phyloP scores from a whole-genome alignment of 2,113 vertebrate genomes.

The Cariama cristata region DNA sequence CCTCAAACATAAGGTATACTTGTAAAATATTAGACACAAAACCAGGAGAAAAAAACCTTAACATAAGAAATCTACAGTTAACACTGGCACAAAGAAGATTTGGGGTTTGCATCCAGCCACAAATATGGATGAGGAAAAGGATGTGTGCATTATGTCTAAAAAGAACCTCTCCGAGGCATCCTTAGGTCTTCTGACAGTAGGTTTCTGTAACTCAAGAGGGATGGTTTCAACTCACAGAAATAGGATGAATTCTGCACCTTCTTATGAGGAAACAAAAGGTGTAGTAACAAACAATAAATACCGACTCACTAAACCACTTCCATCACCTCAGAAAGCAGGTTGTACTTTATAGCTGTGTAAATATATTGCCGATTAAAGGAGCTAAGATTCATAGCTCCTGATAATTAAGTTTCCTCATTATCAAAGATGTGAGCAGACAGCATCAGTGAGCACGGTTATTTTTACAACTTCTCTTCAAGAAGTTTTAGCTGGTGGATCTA shows the following conservation, averaged over 20 bases:
- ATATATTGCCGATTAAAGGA: background rate
- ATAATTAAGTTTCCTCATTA: background rate
- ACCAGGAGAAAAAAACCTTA: background rate
- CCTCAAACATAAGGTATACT: background rate
- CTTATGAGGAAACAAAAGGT: background rate
- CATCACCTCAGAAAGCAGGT: background rate
- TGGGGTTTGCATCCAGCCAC: background rate
- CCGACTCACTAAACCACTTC: background rate
- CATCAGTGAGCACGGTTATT: background rate
- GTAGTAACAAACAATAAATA: background rate
- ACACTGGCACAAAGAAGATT: background rate
- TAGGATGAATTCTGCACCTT: background rate
- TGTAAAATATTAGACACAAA: background rate
- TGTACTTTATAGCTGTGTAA: background rate
- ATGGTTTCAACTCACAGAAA: background rate
- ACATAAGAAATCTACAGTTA: background rate
- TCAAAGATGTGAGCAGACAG: background rate
- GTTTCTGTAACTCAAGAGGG: background rate
- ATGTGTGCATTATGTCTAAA: accelerated
- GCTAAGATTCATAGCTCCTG: background rate
- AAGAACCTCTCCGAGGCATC: background rate
- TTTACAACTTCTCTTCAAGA: background rate
- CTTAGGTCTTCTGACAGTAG: background rate
- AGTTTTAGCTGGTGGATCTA: background rate
- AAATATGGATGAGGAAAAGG: background rate